Evolutionary conservation across 2,113 vertebrate genomes (phyloP).

Genomic region (Cyprinodon tularosa): DNA sequence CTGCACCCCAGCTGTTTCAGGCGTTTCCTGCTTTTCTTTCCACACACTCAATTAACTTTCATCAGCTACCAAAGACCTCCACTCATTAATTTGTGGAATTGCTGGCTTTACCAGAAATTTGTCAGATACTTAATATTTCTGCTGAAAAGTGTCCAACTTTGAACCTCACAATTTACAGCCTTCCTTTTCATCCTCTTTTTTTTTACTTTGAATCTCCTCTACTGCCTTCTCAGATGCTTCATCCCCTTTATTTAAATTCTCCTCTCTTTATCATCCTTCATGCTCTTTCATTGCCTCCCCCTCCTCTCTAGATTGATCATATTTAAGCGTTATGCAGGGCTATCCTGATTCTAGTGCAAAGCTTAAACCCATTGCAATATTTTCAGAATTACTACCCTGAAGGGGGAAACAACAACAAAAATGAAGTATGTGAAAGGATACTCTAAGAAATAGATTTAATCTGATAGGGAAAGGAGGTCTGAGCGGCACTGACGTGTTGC

Average conservation of each 20-base stretch:
- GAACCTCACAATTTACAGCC: conserved; percentile 35
- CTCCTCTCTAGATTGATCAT: conserved; percentile 53
- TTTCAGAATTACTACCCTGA: conserved; percentile 49
- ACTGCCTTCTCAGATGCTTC: conserved; percentile 14
- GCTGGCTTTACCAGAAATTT: too few relatives aligned
- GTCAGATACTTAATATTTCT: conserved; percentile 14
- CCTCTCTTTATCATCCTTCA: conserved; percentile 47
- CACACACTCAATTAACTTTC: background rate
- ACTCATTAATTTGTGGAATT: background rate
- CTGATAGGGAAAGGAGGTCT: background rate
- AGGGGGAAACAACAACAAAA: conserved; percentile 23
- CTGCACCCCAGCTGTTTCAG: background rate
- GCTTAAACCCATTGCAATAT: conserved; percentile 47
- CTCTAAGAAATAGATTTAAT: conserved; percentile 19
- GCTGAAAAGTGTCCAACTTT: conserved; percentile 28
- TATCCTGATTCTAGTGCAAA: conserved; percentile 22
- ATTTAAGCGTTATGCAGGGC: conserved; percentile 38
- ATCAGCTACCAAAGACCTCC: background rate
- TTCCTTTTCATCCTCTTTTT: conserved; percentile 17
- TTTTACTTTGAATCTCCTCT: conserved; percentile 13
- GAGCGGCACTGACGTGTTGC: conserved; percentile 1
- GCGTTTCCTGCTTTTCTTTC: background rate
- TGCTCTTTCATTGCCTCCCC: conserved; percentile 50
- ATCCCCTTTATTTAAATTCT: conserved; percentile 52
- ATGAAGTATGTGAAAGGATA: conserved; percentile 18